phyloP scores from a whole-genome alignment of 2,797 vertebrate genomes.

The Scolopax rusticola region DNA sequence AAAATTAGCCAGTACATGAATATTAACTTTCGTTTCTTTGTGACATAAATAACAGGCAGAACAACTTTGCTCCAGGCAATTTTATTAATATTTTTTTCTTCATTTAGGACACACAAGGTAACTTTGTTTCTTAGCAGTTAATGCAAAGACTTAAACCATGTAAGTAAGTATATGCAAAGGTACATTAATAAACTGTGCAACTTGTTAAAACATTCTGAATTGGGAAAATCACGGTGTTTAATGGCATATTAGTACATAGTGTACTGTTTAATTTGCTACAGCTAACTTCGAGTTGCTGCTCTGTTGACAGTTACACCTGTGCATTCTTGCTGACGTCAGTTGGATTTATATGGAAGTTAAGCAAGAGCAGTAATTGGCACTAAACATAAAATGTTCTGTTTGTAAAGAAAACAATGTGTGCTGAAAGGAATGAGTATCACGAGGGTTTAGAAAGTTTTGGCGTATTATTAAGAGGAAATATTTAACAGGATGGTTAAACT shows the following conservation, averaged over 20 bases:
- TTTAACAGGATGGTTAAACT: slow-evolving; percentile 43
- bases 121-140: neutral
- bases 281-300: neutral
- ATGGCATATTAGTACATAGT: neutral
- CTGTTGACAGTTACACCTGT: neutral
- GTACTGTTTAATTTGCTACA: neutral
- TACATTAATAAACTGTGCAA: neutral
- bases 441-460: slow-evolving; percentile 35
- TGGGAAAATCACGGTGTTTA: neutral
- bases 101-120: neutral
- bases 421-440: slow-evolving; percentile 35
- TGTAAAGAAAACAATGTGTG: slow-evolving; percentile 58
- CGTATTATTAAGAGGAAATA: slow-evolving; percentile 8
- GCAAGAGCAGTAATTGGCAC: slow-evolving; percentile 23
- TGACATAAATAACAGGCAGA: slow-evolving; percentile 24
- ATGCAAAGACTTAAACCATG: neutral
- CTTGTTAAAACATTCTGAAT: neutral
- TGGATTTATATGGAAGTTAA: neutral
- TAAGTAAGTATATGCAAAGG: neutral
- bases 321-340: neutral
- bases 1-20: slow-evolving; percentile 48
- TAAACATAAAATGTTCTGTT: slow-evolving; percentile 46
- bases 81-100: neutral
- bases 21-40: slow-evolving; percentile 41
- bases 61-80: neutral